phyloP scores from a whole-genome alignment of 1,140 invertebrate genomes.

The Apis dorsata region DNA sequence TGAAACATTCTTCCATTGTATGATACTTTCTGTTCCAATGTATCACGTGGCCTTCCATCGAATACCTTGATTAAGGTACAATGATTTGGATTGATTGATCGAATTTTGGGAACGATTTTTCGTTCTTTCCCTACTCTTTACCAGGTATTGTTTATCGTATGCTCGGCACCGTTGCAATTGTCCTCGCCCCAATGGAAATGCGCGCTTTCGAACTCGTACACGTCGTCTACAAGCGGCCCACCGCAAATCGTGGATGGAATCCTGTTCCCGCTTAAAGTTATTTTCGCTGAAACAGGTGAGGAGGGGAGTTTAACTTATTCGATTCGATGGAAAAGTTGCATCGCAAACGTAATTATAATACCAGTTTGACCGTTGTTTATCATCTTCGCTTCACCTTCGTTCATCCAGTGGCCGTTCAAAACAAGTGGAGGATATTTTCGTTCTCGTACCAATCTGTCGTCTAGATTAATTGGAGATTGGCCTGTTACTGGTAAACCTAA shows the following conservation, averaged over 20 bases:
- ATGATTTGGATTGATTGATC: no score
- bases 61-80: constrained; percentile 77
- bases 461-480: constrained; percentile 68
- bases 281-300: constrained; percentile 27
- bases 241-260: constrained; percentile 73
- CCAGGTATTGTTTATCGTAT: constrained; percentile 85
- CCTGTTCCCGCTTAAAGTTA: constrained; percentile 61
- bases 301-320: not conserved
- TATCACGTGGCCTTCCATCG: constrained; percentile 89
- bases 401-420: constrained; percentile 70
- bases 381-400: constrained; percentile 75
- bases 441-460: constrained; percentile 47
- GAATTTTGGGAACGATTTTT: no score
- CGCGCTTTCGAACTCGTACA: constrained; percentile 86
- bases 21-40: constrained; percentile 89
- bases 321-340: not conserved
- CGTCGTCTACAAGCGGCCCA: constrained; percentile 84
- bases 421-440: constrained; percentile 58
- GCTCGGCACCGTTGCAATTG: constrained; percentile 89
- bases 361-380: constrained; percentile 75
- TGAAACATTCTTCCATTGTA: constrained; percentile 84
- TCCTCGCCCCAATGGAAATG: constrained; percentile 93
- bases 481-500: constrained; percentile 57
- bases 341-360: constrained; percentile 43
- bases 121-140: constrained; percentile 17